Conservation (phyloP, 1,140 invertebrate species). For the Drosophila rufa region DNA sequence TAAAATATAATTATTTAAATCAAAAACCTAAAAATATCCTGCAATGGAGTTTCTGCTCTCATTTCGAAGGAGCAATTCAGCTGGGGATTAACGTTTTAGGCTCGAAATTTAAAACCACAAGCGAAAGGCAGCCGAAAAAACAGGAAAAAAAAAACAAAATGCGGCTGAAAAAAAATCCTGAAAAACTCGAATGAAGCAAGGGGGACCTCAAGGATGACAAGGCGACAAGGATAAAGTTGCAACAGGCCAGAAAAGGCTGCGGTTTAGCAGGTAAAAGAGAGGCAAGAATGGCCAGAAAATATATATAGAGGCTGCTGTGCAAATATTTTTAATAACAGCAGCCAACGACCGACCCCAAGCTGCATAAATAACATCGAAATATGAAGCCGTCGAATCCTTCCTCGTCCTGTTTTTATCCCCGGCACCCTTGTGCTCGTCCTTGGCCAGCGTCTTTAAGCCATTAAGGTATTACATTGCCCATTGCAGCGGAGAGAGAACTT, state of each 20-base stretch:
- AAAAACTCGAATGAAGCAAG: conserved; percentile 64
- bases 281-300: neutral
- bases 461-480: conserved; percentile 43
- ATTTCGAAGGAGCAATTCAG: neutral
- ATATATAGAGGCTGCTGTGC: conserved; percentile 50
- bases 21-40: neutral
- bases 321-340: conserved; percentile 77
- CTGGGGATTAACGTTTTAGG: conserved; percentile 56
- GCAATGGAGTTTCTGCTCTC: neutral
- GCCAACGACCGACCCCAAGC: conserved; percentile 28
- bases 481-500: conserved; percentile 19
- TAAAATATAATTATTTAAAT: too few relatives aligned
- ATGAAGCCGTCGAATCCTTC: conserved; percentile 49
- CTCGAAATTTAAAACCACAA: conserved; percentile 68
- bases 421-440: conserved; percentile 1
- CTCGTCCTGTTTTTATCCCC: neutral
- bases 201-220: conserved; percentile 37
- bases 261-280: conserved; percentile 43
- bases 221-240: conserved; percentile 51
- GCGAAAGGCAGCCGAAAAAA: conserved; percentile 8
- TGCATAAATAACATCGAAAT: conserved; percentile 76
- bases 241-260: conserved; percentile 40
- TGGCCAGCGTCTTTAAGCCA: conserved; percentile 37
- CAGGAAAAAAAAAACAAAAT: neutral
- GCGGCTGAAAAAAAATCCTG: conserved; percentile 6